phyloP scores from a whole-genome alignment of 2,797 vertebrate genomes.

The Pygocentrus nattereri region DNA sequence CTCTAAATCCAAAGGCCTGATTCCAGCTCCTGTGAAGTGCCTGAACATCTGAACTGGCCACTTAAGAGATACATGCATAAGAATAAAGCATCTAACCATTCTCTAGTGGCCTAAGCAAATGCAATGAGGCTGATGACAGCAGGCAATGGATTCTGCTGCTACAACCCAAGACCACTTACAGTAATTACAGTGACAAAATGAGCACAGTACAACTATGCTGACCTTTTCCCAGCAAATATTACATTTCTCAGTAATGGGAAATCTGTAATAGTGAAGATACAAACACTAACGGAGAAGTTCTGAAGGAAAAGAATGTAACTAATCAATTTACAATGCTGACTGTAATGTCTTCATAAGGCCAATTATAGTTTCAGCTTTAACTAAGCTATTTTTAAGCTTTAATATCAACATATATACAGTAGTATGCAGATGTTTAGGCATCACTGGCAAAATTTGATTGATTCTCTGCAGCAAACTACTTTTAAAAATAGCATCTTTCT shows the following conservation, averaged over 20 bases:
- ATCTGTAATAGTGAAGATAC: neutral
- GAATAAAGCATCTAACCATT: neutral
- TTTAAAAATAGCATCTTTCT: too few relatives aligned
- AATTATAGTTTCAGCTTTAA: too few relatives aligned
- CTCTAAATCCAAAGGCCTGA: neutral
- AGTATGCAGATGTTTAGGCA: too few relatives aligned
- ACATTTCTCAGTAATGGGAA: too few relatives aligned
- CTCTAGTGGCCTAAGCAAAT: neutral
- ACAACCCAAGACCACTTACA: neutral
- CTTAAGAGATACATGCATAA: neutral
- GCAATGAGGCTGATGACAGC: constrained; percentile 26
- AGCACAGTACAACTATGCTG: neutral
- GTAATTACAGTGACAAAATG: neutral
- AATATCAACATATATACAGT: too few relatives aligned
- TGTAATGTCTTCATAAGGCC: too few relatives aligned
- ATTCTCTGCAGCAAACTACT: too few relatives aligned
- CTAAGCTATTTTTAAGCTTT: too few relatives aligned
- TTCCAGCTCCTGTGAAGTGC: neutral
- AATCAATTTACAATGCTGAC: too few relatives aligned
- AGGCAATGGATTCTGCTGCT: constrained; percentile 3
- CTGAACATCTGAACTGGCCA: neutral
- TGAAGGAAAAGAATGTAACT: too few relatives aligned
- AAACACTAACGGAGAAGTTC: too few relatives aligned
- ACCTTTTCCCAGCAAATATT: neutral
- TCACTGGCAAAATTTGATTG: too few relatives aligned